These are phyloP conservation scores for Ochotona princeps DNA, from an alignment of 2,113 vertebrate genomes.

Conservation along the genomic window DNA sequence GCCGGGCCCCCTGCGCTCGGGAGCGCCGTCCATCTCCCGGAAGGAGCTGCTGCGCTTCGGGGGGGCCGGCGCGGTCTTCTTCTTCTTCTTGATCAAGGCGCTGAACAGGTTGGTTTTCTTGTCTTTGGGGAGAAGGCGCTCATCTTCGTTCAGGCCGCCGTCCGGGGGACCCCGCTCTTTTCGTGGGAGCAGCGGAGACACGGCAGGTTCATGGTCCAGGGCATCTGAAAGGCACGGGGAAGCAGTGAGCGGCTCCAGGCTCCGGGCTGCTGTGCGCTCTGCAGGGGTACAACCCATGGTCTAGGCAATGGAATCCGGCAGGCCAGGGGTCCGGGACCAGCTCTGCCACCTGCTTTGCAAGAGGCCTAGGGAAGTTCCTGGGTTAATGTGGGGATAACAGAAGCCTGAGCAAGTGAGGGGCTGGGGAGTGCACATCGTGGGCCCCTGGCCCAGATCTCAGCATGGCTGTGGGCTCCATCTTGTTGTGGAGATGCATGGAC, in stretches of 20 bases:
- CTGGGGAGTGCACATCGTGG: too few relatives aligned
- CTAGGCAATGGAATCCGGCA: too few relatives aligned
- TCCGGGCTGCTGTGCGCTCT: background rate
- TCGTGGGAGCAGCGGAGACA: slow-evolving; percentile 94
- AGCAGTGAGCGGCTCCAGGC: background rate
- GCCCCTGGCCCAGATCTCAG: too few relatives aligned
- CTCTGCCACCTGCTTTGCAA: background rate
- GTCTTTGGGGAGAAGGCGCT: slow-evolving; percentile 93
- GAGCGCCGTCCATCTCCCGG: slow-evolving; percentile 90
- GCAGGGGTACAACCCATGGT: fast-evolving
- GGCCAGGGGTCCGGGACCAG: background rate
- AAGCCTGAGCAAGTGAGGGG: too few relatives aligned
- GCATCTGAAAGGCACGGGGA: slow-evolving; percentile 86
- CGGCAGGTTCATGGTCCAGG: slow-evolving; percentile 89
- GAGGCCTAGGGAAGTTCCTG: too few relatives aligned
- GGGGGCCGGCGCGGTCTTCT: slow-evolving; percentile 94
- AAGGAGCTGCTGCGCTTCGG: slow-evolving; percentile 98
- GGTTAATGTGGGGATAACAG: too few relatives aligned
- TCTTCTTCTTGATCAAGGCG: slow-evolving; percentile 97
- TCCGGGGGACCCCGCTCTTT: slow-evolving; percentile 92
- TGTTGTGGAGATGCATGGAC: slow-evolving; percentile 31
- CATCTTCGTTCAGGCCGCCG: slow-evolving; percentile 92
- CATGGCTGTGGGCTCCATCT: too few relatives aligned
- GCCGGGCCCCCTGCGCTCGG: slow-evolving; percentile 82
- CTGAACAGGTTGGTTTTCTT: slow-evolving; percentile 94